Conservation (phyloP, 1,140 invertebrate species). For the Ips nitidus region DNA sequence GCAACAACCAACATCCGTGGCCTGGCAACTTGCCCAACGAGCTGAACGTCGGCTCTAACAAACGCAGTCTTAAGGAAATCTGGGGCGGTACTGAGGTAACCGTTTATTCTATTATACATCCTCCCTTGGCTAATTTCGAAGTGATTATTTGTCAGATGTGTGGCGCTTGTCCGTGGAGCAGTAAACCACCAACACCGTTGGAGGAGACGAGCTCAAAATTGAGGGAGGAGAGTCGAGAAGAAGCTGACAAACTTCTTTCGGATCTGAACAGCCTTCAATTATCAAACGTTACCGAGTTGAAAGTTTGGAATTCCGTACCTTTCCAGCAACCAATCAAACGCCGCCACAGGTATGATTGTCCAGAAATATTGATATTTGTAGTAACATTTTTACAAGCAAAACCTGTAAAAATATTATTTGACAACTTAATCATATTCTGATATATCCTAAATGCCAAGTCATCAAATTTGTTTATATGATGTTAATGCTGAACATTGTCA, state of each 20-base stretch:
- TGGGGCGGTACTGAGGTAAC: conserved; percentile 12
- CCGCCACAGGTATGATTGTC: no score
- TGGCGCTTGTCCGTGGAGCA: background rate
- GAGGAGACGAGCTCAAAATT: conserved; percentile 21
- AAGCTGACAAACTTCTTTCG: conserved; percentile 48
- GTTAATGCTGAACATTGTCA: no score
- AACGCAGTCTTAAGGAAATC: background rate
- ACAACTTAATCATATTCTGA: no score
- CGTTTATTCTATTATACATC: background rate
- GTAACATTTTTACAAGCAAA: no score
- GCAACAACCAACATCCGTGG: conserved; percentile 8
- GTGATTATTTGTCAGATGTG: background rate
- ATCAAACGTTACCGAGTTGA: background rate
- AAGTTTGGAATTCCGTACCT: background rate
- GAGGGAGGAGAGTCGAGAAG: conserved; percentile 47
- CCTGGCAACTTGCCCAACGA: background rate
- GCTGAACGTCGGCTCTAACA: no score
- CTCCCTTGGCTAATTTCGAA: background rate
- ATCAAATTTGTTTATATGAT: no score
- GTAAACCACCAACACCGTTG: conserved; percentile 1
- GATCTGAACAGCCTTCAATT: conserved; percentile 45
- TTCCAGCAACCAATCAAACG: no score
- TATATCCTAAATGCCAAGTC: no score
- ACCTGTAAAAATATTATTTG: no score
- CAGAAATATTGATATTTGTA: no score